Evolutionary conservation across 2,888 invertebrate species (phyloP).

Genomic region (Ichneumoninae sp.): DNA sequence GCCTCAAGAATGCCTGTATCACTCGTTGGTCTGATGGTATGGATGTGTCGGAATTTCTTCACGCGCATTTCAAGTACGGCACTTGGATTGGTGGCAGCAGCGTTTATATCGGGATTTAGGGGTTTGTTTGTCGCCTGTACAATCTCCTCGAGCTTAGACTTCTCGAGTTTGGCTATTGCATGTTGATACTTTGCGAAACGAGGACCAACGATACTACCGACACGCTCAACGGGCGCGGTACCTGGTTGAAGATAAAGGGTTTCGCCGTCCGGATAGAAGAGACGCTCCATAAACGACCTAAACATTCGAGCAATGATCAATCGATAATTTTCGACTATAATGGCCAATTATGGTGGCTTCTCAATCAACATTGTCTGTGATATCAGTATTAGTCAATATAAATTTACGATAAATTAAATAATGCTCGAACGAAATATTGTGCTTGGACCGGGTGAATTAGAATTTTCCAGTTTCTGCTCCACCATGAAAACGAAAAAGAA

Average conservation of each 20-base stretch:
- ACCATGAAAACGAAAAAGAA: too few species aligned
- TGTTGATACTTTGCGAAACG: constrained; percentile 44
- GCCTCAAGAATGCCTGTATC: constrained; percentile 1
- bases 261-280: constrained; percentile 70
- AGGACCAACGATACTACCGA: constrained; percentile 27
- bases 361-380: too few species aligned
- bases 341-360: neutral
- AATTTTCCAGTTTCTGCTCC: too few species aligned
- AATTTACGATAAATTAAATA: too few species aligned
- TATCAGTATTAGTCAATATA: too few species aligned
- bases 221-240: constrained; percentile 46
- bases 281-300: constrained; percentile 70
- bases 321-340: neutral
- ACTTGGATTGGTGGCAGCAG: constrained; percentile 4
- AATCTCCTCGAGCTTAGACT: neutral
- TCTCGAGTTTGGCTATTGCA: constrained; percentile 42
- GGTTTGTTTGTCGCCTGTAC: neutral
- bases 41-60: constrained; percentile 70
- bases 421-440: too few species aligned
- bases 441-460: too few species aligned
- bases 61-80: constrained; percentile 48
- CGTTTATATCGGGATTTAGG: constrained; percentile 14
- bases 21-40: constrained; percentile 66
- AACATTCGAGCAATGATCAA: constrained; percentile 18
- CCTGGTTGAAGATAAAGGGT: constrained; percentile 74